A percentile compares a stretch with the other conserved stretches of the same genome.
Evolutionary conservation across 1,140 invertebrate genomes (phyloP).

Genomic region (Panonychus citri): DNA sequence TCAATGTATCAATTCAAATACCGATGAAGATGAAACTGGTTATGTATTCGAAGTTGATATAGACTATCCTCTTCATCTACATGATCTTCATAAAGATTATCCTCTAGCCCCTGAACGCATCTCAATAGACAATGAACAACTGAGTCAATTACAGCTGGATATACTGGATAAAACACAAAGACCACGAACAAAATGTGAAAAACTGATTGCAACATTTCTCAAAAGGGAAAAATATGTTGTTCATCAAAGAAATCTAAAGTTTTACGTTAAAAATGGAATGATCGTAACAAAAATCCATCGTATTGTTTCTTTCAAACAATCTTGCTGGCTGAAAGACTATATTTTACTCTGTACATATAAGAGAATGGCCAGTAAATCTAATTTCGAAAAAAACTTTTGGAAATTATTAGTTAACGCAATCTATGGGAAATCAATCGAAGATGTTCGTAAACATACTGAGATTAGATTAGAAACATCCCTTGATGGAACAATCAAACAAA

Average conservation of each 20-base stretch:
- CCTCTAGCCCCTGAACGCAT: too few relatives aligned
- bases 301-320: constrained; percentile 27
- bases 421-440: constrained; percentile 29
- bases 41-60: too few relatives aligned
- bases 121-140: too few relatives aligned
- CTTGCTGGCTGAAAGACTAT: constrained; percentile 24
- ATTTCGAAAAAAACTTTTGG: constrained; percentile 19
- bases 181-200: too few relatives aligned
- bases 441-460: constrained; percentile 24
- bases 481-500: constrained; percentile 18
- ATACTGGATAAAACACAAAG: too few relatives aligned
- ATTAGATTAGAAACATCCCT: constrained; percentile 21
- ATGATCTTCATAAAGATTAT: too few relatives aligned
- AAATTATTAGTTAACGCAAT: constrained; percentile 26
- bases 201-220: too few relatives aligned
- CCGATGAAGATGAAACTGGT: too few relatives aligned
- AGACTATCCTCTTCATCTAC: too few relatives aligned
- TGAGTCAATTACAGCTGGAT: too few relatives aligned
- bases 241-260: constrained; percentile 14
- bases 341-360: constrained; percentile 23
- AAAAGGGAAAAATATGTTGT: too few relatives aligned
- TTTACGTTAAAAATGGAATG: constrained; percentile 25
- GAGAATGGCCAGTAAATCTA: constrained; percentile 14
- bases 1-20: too few relatives aligned
- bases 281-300: constrained; percentile 26